These are phyloP conservation scores for Rhopalosiphum padi DNA, from an alignment of 1,140 invertebrate species.

Conservation along the genomic window DNA sequence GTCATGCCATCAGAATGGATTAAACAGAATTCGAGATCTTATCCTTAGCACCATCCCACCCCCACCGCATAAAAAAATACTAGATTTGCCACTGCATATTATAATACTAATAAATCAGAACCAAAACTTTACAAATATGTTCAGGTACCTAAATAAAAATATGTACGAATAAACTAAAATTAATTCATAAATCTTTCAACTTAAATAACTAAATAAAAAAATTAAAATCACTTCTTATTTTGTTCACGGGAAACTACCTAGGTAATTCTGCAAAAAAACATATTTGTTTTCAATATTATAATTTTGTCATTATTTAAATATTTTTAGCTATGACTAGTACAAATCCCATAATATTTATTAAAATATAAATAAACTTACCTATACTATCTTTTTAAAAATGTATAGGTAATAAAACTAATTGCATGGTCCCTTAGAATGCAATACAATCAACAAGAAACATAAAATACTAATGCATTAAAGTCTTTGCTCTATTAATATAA, in stretches of 20 bases:
- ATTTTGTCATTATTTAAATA: background rate
- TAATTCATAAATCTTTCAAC: too few species aligned
- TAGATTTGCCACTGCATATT: too few species aligned
- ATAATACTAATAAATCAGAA: too few species aligned
- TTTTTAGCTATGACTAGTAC: background rate
- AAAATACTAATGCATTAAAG: background rate
- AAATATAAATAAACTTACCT: background rate
- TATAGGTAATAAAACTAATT: background rate
- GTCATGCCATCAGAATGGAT: too few species aligned
- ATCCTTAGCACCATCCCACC: too few species aligned
- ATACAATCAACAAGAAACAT: background rate
- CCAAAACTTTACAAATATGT: too few species aligned
- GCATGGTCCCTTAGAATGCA: background rate
- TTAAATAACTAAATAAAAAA: too few species aligned
- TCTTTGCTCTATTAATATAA: background rate
- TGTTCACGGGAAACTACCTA: background rate
- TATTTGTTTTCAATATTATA: background rate
- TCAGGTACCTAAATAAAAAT: too few species aligned
- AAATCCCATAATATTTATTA: background rate
- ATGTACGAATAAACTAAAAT: background rate
- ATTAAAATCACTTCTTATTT: background rate
- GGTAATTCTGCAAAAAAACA: background rate
- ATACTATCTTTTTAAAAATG: background rate
- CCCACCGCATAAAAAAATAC: too few species aligned
- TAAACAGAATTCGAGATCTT: too few species aligned